A percentile compares a stretch with the other conserved stretches of the same genome.
Evolutionary conservation across 2,797 vertebrate species (phyloP).

Genomic region (Pangasius mekongensis): DNA sequence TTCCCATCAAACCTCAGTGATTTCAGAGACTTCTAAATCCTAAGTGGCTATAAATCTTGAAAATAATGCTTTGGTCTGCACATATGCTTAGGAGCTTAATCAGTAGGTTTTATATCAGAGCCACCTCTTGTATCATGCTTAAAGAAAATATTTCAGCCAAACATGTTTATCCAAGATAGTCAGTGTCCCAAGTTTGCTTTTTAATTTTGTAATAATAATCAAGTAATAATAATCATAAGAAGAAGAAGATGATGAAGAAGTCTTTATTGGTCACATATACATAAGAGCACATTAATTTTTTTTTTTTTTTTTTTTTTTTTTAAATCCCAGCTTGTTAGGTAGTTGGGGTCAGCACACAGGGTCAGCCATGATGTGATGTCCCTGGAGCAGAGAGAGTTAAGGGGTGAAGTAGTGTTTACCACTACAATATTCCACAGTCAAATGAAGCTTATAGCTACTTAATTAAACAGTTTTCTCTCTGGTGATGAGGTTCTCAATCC

Average conservation of each 20-base stretch:
- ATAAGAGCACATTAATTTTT: too few relatives aligned
- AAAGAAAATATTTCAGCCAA: neutral
- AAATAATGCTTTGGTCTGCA: neutral
- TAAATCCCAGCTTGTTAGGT: too few relatives aligned
- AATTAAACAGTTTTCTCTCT: neutral
- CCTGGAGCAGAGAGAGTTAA: too few relatives aligned
- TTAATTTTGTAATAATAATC: too few relatives aligned
- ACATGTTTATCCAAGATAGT: neutral
- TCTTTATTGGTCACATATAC: too few relatives aligned
- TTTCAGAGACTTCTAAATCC: neutral
- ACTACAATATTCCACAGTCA: neutral
- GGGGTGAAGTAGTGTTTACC: neutral
- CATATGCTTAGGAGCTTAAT: neutral
- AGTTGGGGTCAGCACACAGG: neutral
- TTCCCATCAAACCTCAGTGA: neutral
- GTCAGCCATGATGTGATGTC: neutral
- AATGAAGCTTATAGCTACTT: neutral
- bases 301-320: too few relatives aligned
- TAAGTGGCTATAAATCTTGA: neutral
- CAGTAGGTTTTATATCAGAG: neutral
- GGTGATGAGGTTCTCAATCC: neutral
- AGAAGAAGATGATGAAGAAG: too few relatives aligned
- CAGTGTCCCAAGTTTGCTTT: too few relatives aligned
- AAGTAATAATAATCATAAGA: neutral
- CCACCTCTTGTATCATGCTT: neutral